Base-by-base conservation (phyloP, 2,797 vertebrate species). In the Pogonophryne albipinna region DNA sequence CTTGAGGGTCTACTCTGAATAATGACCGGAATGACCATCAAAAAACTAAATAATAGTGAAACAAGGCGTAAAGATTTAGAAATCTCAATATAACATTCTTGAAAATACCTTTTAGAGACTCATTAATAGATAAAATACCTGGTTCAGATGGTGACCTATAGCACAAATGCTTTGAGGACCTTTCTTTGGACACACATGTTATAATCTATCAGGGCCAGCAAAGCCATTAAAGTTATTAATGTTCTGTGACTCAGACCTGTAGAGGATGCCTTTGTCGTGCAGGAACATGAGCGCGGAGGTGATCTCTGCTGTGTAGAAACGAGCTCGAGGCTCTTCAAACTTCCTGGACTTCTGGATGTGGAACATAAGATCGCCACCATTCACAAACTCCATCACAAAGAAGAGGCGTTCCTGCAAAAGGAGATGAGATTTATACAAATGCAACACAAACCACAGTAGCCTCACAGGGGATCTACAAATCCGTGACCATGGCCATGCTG, bases 381-480 rank as follows among this genome's bases (percentile, higher is more conserved):
- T 99, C 76, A 99, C 98, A 78, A 99, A 99, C 93, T 99, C 98
- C 98, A 99, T 99, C 88, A 99, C 97, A 17, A 99, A 99, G 94
- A 99, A 99, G 72, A 99, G 95, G 20, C 97, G 95, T 64, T 96
- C 95, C 95, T 96, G 89, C 47, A 57, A 67, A 59, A 58, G 11
- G n/a, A 77, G 47, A 78, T 69, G 64, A 74, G 63, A 81, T 78
- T 71, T 57, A 84, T 16, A 62, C 58, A 51, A 34, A 16, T 51
- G 46, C 49, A 71, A 66, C 34, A 74, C 72, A 64, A 60, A 78
- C 53, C 61, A 46, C 55, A 62, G 5, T 0, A 31, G 41, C 63
- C 53, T 63, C 47, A 57, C 20, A 57, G 19, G 60, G n/a, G 44
- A 63, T 71, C 49, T 38, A 64, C 56, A 46, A 64, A 58, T 10